Evolutionary conservation across 2,797 vertebrate genomes (phyloP).

Genomic region (Parauchenoglanis punctatus): DNA sequence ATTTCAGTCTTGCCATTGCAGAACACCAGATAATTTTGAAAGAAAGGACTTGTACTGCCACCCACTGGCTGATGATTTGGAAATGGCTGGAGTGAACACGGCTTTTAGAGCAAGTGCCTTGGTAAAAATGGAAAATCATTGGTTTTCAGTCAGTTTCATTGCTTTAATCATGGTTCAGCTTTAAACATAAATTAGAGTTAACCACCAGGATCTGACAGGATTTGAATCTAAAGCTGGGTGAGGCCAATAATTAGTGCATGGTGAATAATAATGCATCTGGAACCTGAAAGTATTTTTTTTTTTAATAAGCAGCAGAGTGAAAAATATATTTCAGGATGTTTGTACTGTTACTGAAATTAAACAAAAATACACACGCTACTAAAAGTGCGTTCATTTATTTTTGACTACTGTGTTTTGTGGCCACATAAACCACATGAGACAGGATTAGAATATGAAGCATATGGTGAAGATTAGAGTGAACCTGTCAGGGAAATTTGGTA

Average conservation of each 20-base stretch:
- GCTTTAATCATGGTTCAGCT: neutral
- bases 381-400: neutral
- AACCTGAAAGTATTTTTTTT: neutral
- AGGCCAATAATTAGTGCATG: neutral
- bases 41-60: constrained; percentile 17
- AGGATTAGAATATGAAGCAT: constrained; percentile 2
- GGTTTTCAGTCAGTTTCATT: neutral
- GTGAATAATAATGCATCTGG: neutral
- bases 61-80: constrained; percentile 21
- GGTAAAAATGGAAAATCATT: neutral
- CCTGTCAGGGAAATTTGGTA: neutral
- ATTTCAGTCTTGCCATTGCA: neutral
- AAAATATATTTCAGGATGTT: neutral
- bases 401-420: neutral
- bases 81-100: neutral
- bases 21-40: neutral
- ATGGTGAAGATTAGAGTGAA: neutral
- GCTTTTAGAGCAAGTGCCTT: neutral
- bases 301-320: neutral
- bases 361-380: neutral
- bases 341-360: neutral
- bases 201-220: neutral
- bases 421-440: neutral
- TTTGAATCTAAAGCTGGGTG: neutral
- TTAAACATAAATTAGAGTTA: neutral